Conservation (phyloP, 2,113 vertebrate genomes). For the rabbit (Oryctolagus cuniculus) region mOryCun1.1 NC_091441.1:80312501-80313000, state of each 20-base stretch:
- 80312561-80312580: no score
- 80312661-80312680: no score
- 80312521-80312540: no score
- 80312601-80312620: no score
- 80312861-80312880: not conserved
- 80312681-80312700: no score
- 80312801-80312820: not conserved
- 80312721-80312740: not conserved
- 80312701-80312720: not conserved
- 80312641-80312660: no score
- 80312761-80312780: not conserved
- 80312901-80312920: not conserved
- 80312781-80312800: not conserved
- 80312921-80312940: not conserved
- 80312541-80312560: no score
- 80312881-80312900: not conserved
- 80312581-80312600: no score
- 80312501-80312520: no score
- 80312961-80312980: constrained; percentile 5
- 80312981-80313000: not conserved
- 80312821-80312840: not conserved
- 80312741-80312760: not conserved
- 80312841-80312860: not conserved
- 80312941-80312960: constrained; percentile 12
- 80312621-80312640: no score